Evolutionary conservation across 2,797 vertebrate species (phyloP), one percentile per base, ranked within the genome.

Genomic region (Trachops cirrhosus): DNA sequence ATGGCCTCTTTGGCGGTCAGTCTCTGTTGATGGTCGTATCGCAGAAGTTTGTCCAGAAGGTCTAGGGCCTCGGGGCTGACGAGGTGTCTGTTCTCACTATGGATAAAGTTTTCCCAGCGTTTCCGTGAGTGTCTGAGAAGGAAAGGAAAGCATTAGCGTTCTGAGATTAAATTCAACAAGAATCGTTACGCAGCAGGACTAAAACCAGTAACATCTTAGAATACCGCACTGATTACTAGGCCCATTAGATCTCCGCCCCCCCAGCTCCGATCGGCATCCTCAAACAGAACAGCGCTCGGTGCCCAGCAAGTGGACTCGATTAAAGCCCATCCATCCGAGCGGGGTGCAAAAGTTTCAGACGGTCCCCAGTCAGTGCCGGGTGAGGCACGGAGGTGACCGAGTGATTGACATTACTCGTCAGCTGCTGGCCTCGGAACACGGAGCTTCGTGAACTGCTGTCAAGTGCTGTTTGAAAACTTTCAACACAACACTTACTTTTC

Each of bases 51-150:
- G 98, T 99, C 99, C 98, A 99, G 98, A 97, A 99, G 99, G 97
- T 99, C 99, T 97, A 99, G 98, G 94, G 99, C 99, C 98, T 99
- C 99, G 0, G 99, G 98, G 89, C 99, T 99, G 97, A 99, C 99
- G 97, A 99, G 98, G 98, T 99, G 99, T 97, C 99, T 99, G 98
- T 99, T 99, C 98, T 99, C 99, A 1, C 99, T 99, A 98, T 99
- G 99, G 98, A 99, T 99, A 98, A 99, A 99, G 98, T 99, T 99
- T 98, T 99, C 99, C 99, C 99, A 99, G 83, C 99, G 99, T 97
- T 99, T 99, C 97, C 99, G 98, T 2, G 99, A 99, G 98, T 99
- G 99, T 97, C 99, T 99, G 91, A 94, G 89, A 93, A 95, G 86
- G 92, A 91, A 78, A 89, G 93, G 3, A 34, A 62, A 94, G 32